Conservation (phyloP, 92 coral and sea anemone genomes). For the Phenganax subtilis region DNA sequence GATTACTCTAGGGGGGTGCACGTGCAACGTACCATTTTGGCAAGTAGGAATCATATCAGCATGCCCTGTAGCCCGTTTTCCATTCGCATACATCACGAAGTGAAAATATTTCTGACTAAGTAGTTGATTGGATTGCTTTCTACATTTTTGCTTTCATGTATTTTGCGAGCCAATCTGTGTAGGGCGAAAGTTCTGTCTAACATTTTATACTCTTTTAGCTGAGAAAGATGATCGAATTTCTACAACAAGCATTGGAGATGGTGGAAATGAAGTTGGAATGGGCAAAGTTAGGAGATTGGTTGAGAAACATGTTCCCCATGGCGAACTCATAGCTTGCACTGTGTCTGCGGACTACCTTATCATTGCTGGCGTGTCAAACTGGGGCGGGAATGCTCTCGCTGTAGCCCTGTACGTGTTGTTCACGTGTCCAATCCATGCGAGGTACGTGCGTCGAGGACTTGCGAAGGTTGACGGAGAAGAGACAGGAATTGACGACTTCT, state of each 20-base stretch:
- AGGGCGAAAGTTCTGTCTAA: background rate
- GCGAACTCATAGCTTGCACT: slow-evolving; percentile 61
- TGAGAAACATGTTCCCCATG: slow-evolving; percentile 56
- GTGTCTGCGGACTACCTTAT: slow-evolving; percentile 67
- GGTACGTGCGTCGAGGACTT: slow-evolving; percentile 55
- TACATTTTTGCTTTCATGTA: too few relatives aligned
- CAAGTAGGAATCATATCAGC: too few relatives aligned
- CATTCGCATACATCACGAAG: too few relatives aligned
- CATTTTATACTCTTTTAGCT: slow-evolving; percentile 30
- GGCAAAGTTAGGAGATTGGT: slow-evolving; percentile 69
- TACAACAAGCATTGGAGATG: slow-evolving; percentile 88
- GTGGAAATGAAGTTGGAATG: slow-evolving; percentile 98
- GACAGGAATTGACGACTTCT: slow-evolving; percentile 6
- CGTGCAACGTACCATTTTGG: too few relatives aligned
- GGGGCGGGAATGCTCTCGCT: slow-evolving; percentile 64
- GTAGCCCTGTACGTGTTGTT: slow-evolving; percentile 40
- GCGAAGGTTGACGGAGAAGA: slow-evolving; percentile 1
- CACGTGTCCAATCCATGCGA: slow-evolving; percentile 59
- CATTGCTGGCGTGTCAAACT: slow-evolving; percentile 96
- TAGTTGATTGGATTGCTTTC: too few relatives aligned
- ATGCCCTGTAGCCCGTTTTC: too few relatives aligned
- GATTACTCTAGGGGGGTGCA: too few relatives aligned
- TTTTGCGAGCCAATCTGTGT: slow-evolving; percentile 2
- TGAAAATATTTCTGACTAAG: too few relatives aligned
- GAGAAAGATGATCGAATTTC: slow-evolving; percentile 35